Conservation (phyloP, 2,888 invertebrate species). For the Ischnus inquisitorius region DNA sequence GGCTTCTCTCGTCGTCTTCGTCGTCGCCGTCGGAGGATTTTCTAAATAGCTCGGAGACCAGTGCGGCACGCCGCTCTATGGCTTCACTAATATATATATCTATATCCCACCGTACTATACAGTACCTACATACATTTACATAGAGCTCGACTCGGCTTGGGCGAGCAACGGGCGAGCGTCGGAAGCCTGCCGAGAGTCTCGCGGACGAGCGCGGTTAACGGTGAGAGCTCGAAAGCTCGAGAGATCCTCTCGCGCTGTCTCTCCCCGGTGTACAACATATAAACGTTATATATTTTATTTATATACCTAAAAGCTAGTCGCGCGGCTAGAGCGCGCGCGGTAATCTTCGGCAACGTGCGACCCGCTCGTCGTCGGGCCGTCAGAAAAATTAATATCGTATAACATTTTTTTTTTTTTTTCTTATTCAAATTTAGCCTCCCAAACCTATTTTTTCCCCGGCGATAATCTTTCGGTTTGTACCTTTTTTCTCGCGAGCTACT, state of each 20-base stretch:
- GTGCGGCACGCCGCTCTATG: conserved; percentile 31
- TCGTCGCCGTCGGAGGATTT: conserved; percentile 46
- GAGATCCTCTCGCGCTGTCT: conserved; percentile 25
- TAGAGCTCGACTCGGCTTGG: conserved; percentile 33
- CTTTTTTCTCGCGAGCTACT: neutral
- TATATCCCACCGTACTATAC: neutral
- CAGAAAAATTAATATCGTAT: conserved; percentile 1
- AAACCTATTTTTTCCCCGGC: neutral
- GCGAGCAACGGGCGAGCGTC: conserved; percentile 15
- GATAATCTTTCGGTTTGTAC: neutral
- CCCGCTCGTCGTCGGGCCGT: conserved; percentile 10
- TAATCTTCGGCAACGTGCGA: conserved; percentile 30
- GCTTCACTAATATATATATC: neutral
- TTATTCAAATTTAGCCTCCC: neutral
- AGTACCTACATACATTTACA: conserved; percentile 36
- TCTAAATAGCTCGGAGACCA: conserved; percentile 57
- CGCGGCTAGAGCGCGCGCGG: conserved; percentile 10
- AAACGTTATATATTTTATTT: conserved; percentile 21
- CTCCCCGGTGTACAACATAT: conserved; percentile 11
- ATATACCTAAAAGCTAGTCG: conserved; percentile 35
- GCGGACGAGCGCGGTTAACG: conserved; percentile 57
- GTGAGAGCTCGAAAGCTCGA: conserved; percentile 40
- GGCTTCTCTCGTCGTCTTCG: conserved; percentile 24
- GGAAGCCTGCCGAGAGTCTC: conserved; percentile 34
- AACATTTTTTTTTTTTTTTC: neutral